Conservation (phyloP, 2,113 vertebrate genomes). For the Mobula hypostoma region DNA sequence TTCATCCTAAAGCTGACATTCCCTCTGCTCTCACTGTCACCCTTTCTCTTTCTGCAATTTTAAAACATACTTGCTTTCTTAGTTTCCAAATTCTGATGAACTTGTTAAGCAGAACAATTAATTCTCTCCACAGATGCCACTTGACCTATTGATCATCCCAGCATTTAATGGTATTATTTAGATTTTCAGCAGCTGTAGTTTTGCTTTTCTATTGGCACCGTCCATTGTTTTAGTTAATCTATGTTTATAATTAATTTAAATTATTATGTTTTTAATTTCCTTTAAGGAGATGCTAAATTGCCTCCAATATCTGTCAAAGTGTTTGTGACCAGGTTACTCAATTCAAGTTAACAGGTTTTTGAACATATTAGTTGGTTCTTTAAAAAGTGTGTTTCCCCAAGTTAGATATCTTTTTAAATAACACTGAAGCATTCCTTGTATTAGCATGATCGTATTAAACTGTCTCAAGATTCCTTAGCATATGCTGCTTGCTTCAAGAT, state of each 20-base stretch:
- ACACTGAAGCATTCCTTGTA: background rate
- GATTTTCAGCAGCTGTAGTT: too few relatives aligned
- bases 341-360: background rate
- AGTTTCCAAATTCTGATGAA: too few relatives aligned
- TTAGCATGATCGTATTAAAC: background rate
- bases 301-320: background rate
- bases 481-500: background rate
- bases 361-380: background rate
- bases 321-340: background rate
- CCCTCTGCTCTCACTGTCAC: too few relatives aligned
- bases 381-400: background rate
- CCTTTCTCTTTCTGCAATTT: too few relatives aligned
- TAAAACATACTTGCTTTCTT: too few relatives aligned
- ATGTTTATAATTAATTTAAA: conserved; percentile 7
- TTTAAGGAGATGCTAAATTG: background rate
- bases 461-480: background rate
- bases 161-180: too few relatives aligned
- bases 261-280: background rate
- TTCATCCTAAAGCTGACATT: too few relatives aligned
- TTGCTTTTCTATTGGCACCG: background rate
- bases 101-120: too few relatives aligned
- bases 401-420: background rate
- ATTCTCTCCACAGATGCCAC: too few relatives aligned
- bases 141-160: too few relatives aligned
- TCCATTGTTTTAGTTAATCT: background rate